phyloP scores from a whole-genome alignment of 2,888 invertebrate species.

The Limnephilus auricula region DNA sequence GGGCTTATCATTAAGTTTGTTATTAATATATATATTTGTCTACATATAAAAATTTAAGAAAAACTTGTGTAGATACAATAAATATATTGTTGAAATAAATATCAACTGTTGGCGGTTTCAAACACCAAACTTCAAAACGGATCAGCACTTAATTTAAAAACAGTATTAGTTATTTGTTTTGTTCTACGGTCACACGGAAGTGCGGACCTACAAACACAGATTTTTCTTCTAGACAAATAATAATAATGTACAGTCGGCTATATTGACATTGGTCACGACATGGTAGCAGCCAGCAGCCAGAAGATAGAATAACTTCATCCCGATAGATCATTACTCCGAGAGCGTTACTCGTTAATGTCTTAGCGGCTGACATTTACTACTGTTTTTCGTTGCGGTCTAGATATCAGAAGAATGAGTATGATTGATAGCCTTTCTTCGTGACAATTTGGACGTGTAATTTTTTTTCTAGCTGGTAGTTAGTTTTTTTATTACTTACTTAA shows the following conservation, averaged over 20 bases:
- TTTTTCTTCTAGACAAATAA: background rate
- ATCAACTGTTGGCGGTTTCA: background rate
- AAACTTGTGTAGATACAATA: background rate
- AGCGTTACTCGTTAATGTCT: constrained; percentile 29
- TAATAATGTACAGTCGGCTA: background rate
- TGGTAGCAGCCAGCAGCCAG: background rate
- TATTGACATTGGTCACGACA: constrained; percentile 33
- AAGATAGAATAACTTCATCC: constrained; percentile 25
- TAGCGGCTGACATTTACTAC: constrained; percentile 14
- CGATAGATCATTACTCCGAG: constrained; percentile 20
- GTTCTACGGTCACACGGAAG: constrained; percentile 25
- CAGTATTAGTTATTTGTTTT: background rate
- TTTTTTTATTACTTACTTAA: background rate
- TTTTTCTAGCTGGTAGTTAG: background rate
- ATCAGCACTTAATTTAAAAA: background rate
- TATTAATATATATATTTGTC: too few relatives aligned
- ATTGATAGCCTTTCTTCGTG: constrained; percentile 22
- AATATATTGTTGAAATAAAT: background rate
- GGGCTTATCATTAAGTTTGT: too few relatives aligned
- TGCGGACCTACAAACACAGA: background rate
- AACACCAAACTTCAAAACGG: background rate
- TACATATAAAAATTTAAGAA: too few relatives aligned
- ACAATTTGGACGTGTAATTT: background rate
- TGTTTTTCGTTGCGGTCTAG: constrained; percentile 43
- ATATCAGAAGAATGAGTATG: constrained; percentile 18